Evolutionary conservation across 2,797 vertebrate species (phyloP).

Genomic region (Neomorphus geoffroyi): DNA sequence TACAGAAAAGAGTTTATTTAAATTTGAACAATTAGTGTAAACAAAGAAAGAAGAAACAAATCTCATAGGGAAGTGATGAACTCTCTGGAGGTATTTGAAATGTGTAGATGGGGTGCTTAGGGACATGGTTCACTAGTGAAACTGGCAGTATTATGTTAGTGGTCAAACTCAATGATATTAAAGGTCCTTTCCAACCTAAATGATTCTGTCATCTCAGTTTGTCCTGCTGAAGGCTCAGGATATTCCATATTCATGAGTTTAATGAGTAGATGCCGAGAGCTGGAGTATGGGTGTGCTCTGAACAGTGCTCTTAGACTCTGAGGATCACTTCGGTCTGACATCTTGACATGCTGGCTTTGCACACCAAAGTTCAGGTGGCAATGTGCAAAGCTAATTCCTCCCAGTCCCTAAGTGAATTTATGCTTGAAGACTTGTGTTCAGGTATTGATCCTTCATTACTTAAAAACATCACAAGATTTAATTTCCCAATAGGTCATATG

Average conservation of each 20-base stretch:
- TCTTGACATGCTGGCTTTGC: neutral
- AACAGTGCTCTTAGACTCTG: neutral
- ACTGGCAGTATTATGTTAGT: no score
- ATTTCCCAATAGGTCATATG: neutral
- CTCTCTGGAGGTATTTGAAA: no score
- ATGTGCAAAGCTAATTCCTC: neutral
- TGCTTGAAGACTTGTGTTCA: neutral
- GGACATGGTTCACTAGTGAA: no score
- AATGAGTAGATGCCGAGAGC: conserved; percentile 42
- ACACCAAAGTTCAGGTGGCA: neutral
- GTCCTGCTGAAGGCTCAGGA: neutral
- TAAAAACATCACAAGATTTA: neutral
- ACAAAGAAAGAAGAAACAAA: no score
- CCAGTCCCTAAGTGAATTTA: neutral
- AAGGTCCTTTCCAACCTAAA: no score
- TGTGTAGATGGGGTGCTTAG: no score
- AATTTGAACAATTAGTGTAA: no score
- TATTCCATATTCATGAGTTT: conserved; percentile 21
- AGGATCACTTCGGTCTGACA: neutral
- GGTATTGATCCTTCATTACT: neutral
- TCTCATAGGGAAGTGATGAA: no score
- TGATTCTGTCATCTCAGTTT: neutral
- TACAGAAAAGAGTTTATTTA: no score
- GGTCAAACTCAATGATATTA: no score
- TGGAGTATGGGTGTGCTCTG: neutral